Base-by-base conservation (phyloP, 2,113 vertebrate genomes). In the Megalops atlanticus region DNA sequence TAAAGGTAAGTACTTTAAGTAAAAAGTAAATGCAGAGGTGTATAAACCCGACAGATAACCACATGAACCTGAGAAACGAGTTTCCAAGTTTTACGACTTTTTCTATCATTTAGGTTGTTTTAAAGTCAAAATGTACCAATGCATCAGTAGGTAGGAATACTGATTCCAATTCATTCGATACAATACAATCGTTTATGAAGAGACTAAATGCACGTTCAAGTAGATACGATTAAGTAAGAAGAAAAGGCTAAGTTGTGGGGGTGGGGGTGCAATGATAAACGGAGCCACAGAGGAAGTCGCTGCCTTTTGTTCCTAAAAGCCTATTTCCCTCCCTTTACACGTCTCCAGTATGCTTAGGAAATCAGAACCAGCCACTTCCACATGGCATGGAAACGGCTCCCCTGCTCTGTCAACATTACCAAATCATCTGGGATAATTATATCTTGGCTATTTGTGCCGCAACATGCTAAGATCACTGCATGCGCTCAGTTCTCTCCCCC, bases 371-470 rank as follows among this genome's bases (percentile, higher is more conserved):
- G 43, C 74, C 74, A 81, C 75, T 81, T 81, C 74, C 80, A 81
- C 52, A 77, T 76, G 74, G 73, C 16, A 58, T 47, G 80, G 72
- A 81, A 81, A 39, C 54, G 73, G 80, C 76, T 81, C 73, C 45
- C 72, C 31, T 49, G n/a, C 36, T 76, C 80, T 71, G 75, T 81
- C 75, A 77, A 81, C 80, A 81, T 81, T 74, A 77, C 74, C 80
- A 76, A 77, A 77, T 76, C 58, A 81, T 77, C 31, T n/a, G 74
- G 41, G 74, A 52, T 81, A 77, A 81, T 81, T 77, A 81, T 81
- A 81, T 77, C 80, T 31, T 4, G 8, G 74, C 80, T 81, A 76
- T 81, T 81, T 81, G 43, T 77, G 74, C 54, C 33, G 74, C 80
- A 77, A 81, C 68, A 81, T 70, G 40, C 80, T 49, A 77, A 70